phyloP scores from a whole-genome alignment of 2,888 invertebrate species.

The Chrysolina americana region DNA sequence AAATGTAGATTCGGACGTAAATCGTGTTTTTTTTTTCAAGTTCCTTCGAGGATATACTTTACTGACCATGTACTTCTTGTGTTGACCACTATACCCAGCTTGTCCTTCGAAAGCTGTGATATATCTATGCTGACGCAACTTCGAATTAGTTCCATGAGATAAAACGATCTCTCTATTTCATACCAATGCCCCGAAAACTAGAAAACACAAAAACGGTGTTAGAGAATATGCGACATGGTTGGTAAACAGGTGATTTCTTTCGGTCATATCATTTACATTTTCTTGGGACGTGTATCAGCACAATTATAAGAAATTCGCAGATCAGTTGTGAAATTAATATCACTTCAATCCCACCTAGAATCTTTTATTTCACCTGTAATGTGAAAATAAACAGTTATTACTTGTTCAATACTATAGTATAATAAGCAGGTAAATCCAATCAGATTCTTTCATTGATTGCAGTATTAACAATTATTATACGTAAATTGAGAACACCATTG shows the following conservation, averaged over 20 bases:
- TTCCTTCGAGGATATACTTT: background rate
- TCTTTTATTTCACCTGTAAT: too few relatives aligned
- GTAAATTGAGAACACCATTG: background rate
- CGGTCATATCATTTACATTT: too few relatives aligned
- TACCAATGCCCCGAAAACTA: conserved; percentile 82
- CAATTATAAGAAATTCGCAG: too few relatives aligned
- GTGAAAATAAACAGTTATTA: too few relatives aligned
- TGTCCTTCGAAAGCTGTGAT: conserved; percentile 71
- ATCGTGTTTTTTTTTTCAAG: too few relatives aligned
- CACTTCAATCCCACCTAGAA: too few relatives aligned
- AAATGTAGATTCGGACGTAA: too few relatives aligned
- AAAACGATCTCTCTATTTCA: conserved; percentile 84
- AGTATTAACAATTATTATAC: background rate
- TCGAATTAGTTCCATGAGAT: conserved; percentile 79
- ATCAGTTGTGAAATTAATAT: too few relatives aligned
- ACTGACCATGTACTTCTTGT: conserved; percentile 78
- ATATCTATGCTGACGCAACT: conserved; percentile 80
- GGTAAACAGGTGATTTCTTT: too few relatives aligned
- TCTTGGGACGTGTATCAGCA: too few relatives aligned
- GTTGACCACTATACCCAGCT: conserved; percentile 75
- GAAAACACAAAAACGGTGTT: conserved; percentile 53
- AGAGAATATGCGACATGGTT: too few relatives aligned
- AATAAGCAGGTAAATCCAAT: background rate
- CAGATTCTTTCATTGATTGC: background rate
- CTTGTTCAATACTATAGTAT: too few relatives aligned